phyloP scores from a whole-genome alignment of 1,140 invertebrate species.

The Capitella teleta region DNA sequence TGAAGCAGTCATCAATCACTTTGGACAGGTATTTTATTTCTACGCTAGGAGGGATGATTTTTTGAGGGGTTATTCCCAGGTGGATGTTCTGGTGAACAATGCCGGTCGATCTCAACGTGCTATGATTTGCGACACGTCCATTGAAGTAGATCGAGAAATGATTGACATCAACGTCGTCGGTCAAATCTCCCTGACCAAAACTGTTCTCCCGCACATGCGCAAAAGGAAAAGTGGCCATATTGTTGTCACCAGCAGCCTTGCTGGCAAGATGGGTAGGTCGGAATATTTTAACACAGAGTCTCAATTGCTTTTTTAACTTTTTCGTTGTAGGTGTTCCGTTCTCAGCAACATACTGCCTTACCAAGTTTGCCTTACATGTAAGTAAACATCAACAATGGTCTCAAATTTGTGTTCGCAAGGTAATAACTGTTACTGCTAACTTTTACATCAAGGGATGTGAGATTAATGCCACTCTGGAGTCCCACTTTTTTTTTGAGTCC shows the following conservation, averaged over 20 bases:
- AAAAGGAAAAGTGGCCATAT: slow-evolving; percentile 52
- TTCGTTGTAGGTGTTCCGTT: slow-evolving; percentile 49
- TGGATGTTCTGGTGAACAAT: slow-evolving; percentile 72
- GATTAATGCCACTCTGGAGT: too few species aligned
- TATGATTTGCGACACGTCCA: slow-evolving; percentile 60
- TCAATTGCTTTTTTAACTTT: too few species aligned
- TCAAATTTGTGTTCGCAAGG: too few species aligned
- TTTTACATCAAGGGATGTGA: too few species aligned
- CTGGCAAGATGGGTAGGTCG: slow-evolving; percentile 49
- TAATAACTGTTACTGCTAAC: too few species aligned
- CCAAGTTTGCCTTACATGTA: slow-evolving; percentile 74
- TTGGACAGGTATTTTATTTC: too few species aligned
- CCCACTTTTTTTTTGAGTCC: too few species aligned
- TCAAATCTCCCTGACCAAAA: slow-evolving; percentile 56
- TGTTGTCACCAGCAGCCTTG: slow-evolving; percentile 61
- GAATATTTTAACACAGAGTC: too few species aligned
- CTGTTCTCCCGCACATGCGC: slow-evolving; percentile 57
- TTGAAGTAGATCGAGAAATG: slow-evolving; percentile 62
- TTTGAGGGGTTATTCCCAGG: too few species aligned
- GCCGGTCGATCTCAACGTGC: slow-evolving; percentile 73
- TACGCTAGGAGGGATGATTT: too few species aligned
- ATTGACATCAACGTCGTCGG: slow-evolving; percentile 76
- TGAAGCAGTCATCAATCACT: too few species aligned
- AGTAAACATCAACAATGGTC: too few species aligned
- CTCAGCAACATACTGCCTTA: slow-evolving; percentile 64